A percentile compares a stretch with the other conserved stretches of the same genome.
phyloP scores from a whole-genome alignment of 2,113 vertebrate species.

The Leiothrix lutea region DNA sequence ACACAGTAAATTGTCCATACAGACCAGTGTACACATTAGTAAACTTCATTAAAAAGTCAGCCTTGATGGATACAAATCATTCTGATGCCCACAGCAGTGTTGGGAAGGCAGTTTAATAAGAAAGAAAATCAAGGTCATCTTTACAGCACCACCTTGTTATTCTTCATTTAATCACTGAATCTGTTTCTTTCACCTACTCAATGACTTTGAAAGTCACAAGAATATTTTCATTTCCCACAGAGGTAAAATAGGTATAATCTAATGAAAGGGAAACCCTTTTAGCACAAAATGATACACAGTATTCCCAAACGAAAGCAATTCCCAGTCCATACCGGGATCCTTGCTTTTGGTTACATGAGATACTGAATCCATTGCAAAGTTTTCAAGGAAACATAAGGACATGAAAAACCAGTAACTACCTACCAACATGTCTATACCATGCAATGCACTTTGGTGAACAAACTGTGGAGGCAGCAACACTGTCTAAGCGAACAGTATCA shows the following conservation, averaged over 20 bases:
- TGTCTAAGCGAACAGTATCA: neutral
- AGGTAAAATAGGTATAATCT: neutral
- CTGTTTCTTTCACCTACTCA: neutral
- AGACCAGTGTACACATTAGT: neutral
- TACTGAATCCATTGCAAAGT: neutral
- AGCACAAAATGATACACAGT: neutral
- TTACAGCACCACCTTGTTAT: neutral
- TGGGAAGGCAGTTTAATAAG: neutral
- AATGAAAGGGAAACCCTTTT: neutral
- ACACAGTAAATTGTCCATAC: neutral
- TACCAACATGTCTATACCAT: neutral
- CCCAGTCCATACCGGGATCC: neutral
- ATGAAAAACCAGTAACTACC: neutral
- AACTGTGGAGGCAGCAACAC: neutral
- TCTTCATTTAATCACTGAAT: neutral
- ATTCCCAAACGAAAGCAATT: neutral
- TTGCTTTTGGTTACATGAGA: neutral
- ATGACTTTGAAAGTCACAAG: neutral
- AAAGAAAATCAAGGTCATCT: neutral
- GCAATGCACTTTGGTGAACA: neutral
- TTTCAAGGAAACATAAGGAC: neutral
- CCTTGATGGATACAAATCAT: neutral
- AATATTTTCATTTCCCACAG: neutral
- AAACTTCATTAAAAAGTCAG: neutral
- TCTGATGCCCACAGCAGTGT: neutral